These are phyloP conservation scores for Polydrusus tereticollis DNA, from an alignment of 2,888 invertebrate genomes.

Conservation along the genomic window DNA sequence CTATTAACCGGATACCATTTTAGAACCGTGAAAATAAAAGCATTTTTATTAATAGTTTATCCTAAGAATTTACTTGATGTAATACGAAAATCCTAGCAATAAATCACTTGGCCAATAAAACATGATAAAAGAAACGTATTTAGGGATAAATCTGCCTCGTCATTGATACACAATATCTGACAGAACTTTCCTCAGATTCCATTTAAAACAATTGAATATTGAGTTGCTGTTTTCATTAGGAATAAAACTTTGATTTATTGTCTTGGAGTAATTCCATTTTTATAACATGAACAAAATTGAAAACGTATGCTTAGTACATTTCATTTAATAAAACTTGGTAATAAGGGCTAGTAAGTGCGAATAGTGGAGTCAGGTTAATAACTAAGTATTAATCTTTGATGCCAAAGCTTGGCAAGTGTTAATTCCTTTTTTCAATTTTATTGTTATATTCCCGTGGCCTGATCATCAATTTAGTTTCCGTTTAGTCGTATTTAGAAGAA, in stretches of 20 bases:
- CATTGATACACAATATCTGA: slow-evolving; percentile 20
- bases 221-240: not conserved
- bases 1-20: no score
- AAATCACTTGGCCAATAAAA: slow-evolving; percentile 15
- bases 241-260: not conserved
- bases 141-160: slow-evolving; percentile 13
- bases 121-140: slow-evolving; percentile 15
- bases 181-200: slow-evolving; percentile 21
- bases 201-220: slow-evolving; percentile 13
- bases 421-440: no score
- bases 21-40: no score
- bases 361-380: no score
- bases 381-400: no score
- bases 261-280: not conserved
- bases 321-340: no score
- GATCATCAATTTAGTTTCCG: no score
- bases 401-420: no score
- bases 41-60: not conserved
- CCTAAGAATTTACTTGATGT: not conserved
- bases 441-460: no score
- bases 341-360: no score
- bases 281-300: not conserved
- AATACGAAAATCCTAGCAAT: not conserved
- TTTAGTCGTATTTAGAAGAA: no score
- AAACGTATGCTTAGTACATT: no score